phyloP scores from a whole-genome alignment of 2,888 invertebrate genomes.

The Penaeus monodon region DNA sequence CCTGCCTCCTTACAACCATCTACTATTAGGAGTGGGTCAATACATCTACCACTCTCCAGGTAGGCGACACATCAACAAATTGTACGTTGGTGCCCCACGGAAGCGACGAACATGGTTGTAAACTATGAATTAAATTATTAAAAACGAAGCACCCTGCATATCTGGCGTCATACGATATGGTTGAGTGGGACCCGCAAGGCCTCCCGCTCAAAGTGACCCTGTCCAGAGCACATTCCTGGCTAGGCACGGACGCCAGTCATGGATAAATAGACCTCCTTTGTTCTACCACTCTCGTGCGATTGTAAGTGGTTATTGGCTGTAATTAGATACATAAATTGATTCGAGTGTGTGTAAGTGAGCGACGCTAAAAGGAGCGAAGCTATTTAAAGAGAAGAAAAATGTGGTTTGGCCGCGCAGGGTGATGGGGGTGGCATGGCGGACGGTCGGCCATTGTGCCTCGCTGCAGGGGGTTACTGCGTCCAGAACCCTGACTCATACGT shows the following conservation, averaged over 20 bases:
- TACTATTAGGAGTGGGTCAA: no score
- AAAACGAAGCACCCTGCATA: slow-evolving; percentile 41
- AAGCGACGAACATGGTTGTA: slow-evolving; percentile 49
- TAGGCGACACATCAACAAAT: no score
- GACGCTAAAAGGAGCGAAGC: slow-evolving; percentile 23
- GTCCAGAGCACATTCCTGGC: neutral
- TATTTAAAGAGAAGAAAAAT: slow-evolving; percentile 46
- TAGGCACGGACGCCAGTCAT: no score
- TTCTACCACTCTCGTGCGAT: no score
- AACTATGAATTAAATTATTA: slow-evolving; percentile 50
- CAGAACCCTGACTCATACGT: slow-evolving; percentile 13
- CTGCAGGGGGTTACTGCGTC: slow-evolving; percentile 41
- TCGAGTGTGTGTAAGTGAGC: slow-evolving; percentile 1
- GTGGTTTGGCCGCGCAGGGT: slow-evolving; percentile 37
- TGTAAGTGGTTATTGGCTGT: no score
- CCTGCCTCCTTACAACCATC: no score
- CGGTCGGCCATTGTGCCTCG: slow-evolving; percentile 40
- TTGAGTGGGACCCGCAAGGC: slow-evolving; percentile 15
- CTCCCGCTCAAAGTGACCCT: slow-evolving; percentile 26
- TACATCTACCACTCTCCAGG: no score
- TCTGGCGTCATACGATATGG: slow-evolving; percentile 43
- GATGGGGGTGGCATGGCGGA: slow-evolving; percentile 39
- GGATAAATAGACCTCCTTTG: no score
- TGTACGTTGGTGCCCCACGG: slow-evolving; percentile 11
- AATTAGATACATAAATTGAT: no score